A percentile compares a stretch with the other conserved stretches of the same genome.
These are phyloP conservation scores for Xiphias gladius DNA, from an alignment of 2,113 vertebrate species.

Conservation along the genomic window DNA sequence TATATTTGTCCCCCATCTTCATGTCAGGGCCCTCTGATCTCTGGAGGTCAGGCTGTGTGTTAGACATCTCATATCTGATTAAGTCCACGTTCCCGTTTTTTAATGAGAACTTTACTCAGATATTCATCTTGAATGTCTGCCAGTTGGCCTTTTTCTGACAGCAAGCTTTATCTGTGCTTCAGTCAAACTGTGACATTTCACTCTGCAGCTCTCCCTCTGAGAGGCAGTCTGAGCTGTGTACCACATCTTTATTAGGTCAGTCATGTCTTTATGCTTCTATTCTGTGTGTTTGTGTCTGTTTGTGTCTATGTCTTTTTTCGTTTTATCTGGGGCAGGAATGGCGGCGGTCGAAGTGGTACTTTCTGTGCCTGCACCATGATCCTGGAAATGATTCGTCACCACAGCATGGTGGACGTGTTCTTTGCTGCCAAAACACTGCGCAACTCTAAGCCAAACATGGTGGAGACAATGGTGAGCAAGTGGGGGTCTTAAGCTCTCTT, in stretches of 20 bases:
- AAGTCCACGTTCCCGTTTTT: conserved; percentile 59
- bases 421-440: conserved; percentile 96
- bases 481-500: not conserved
- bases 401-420: conserved; percentile 95
- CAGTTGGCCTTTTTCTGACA: conserved; percentile 71
- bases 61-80: conserved; percentile 62
- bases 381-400: conserved; percentile 95
- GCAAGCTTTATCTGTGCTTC: conserved; percentile 66
- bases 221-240: conserved; percentile 40
- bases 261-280: conserved; percentile 28
- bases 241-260: conserved; percentile 57
- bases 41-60: conserved; percentile 46
- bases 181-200: conserved; percentile 75
- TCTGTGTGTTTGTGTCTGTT: conserved; percentile 38
- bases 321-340: conserved; percentile 85
- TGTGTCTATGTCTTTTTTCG: conserved; percentile 22
- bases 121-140: conserved; percentile 67
- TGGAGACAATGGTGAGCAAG: conserved; percentile 94
- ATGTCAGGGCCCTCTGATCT: conserved; percentile 43
- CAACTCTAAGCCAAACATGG: conserved; percentile 99
- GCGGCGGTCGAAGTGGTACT: conserved; percentile 94
- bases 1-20: not conserved
- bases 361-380: conserved; percentile 95
- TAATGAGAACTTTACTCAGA: conserved; percentile 71
- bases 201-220: conserved; percentile 48